Conservation (phyloP, 1,140 invertebrate species). For the Scylla paramamosain region DNA sequence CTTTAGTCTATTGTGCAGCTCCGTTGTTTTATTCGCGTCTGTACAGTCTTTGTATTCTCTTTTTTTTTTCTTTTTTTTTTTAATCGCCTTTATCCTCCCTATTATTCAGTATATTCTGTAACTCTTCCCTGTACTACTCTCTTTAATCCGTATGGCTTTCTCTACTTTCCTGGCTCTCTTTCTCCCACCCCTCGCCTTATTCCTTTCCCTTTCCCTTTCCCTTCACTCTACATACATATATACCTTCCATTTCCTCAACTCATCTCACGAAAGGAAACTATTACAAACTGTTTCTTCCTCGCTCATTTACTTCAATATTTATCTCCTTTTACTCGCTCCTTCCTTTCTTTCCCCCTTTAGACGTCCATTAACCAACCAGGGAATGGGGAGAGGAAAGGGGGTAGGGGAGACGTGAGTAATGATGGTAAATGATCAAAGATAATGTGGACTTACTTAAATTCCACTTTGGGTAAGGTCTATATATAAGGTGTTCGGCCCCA, state of each 20-base stretch:
- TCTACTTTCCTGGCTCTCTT: background rate
- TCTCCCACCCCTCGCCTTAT: background rate
- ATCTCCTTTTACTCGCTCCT: background rate
- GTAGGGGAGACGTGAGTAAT: background rate
- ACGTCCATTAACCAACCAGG: background rate
- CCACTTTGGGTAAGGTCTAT: background rate
- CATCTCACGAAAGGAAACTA: background rate
- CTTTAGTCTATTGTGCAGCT: no score
- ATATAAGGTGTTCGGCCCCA: background rate
- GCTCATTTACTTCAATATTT: background rate
- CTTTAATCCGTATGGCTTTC: no score
- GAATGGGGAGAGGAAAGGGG: slow-evolving; percentile 7
- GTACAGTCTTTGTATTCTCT: no score
- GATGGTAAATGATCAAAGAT: background rate
- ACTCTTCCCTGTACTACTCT: no score
- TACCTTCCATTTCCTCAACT: background rate
- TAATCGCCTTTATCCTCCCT: no score
- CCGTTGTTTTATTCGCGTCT: no score
- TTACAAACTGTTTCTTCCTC: background rate
- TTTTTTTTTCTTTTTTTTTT: no score
- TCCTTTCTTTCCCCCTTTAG: background rate
- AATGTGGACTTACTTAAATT: background rate
- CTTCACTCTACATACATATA: background rate
- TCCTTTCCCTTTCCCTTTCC: background rate
- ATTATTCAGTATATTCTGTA: no score